phyloP scores from a whole-genome alignment of 1,140 invertebrate species.

The Lucilia sericata region DNA sequence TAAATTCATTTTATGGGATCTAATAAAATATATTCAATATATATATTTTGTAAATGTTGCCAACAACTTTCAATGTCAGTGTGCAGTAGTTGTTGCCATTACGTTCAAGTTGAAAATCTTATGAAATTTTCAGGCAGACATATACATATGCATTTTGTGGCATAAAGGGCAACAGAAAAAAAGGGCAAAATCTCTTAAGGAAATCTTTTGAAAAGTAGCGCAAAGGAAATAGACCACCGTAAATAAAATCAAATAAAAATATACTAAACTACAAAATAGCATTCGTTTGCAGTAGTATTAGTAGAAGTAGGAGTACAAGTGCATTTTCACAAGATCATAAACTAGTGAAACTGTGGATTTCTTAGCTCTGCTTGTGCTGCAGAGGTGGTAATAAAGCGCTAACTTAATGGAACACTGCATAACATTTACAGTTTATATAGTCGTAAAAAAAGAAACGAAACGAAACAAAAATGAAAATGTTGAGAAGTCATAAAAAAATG shows the following conservation, averaged over 20 bases:
- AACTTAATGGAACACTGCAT: conserved; percentile 18
- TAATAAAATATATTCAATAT: neutral
- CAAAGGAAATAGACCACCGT: conserved; percentile 26
- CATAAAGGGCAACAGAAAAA: neutral
- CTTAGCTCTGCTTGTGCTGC: neutral
- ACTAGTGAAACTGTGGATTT: neutral
- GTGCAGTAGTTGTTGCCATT: neutral
- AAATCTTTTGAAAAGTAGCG: conserved; percentile 23
- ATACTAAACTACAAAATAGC: neutral
- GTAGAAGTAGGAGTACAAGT: neutral
- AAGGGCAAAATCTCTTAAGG: conserved; percentile 13
- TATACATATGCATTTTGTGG: neutral
- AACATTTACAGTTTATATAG: conserved; percentile 9
- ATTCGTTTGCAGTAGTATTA: neutral
- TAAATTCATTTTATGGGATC: too few species aligned
- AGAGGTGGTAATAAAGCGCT: neutral
- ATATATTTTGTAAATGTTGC: neutral
- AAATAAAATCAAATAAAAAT: neutral
- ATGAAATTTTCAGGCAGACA: neutral
- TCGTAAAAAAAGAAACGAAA: conserved; percentile 12
- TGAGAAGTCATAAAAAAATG: conserved; percentile 18
- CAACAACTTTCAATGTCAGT: conserved; percentile 2
- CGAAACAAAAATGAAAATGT: conserved; percentile 1
- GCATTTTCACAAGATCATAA: neutral
- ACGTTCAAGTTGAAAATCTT: neutral